A percentile compares a stretch with the other conserved stretches of the same genome.
phyloP scores from a whole-genome alignment of 2,888 invertebrate genomes.

The Epinotia nisella region DNA sequence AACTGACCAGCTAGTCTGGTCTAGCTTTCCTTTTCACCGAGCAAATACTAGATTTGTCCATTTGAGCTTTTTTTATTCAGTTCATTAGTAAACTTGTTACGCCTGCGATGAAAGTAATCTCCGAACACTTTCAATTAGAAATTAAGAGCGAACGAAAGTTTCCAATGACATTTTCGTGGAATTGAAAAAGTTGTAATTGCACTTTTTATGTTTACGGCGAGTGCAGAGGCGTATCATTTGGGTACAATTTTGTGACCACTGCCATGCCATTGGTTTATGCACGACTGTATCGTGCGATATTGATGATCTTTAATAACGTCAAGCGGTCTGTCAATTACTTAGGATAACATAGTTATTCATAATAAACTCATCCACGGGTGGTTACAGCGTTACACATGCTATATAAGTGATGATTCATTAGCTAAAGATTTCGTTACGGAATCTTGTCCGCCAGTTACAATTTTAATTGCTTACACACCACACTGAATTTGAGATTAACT shows the following conservation, averaged over 20 bases:
- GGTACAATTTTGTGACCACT: slow-evolving; percentile 4
- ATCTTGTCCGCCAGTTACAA: slow-evolving; percentile 22
- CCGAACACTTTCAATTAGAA: slow-evolving; percentile 40
- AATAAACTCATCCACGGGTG: slow-evolving; percentile 4
- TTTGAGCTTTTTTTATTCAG: slow-evolving; percentile 16
- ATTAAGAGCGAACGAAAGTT: slow-evolving; percentile 39
- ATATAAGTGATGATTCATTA: slow-evolving; percentile 32
- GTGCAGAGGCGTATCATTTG: slow-evolving; percentile 17
- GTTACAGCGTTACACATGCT: slow-evolving; percentile 19
- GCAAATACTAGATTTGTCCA: slow-evolving; percentile 29
- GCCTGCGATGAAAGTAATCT: slow-evolving; percentile 33
- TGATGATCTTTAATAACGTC: neutral
- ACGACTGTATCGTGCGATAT: neutral
- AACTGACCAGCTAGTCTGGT: slow-evolving; percentile 26
- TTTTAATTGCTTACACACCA: slow-evolving; percentile 38
- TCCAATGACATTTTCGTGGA: slow-evolving; percentile 30
- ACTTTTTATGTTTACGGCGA: slow-evolving; percentile 15
- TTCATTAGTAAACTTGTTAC: slow-evolving; percentile 30
- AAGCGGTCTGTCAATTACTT: neutral
- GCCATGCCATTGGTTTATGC: neutral
- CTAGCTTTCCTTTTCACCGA: slow-evolving; percentile 39
- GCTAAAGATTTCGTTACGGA: slow-evolving; percentile 29
- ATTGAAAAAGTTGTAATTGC: slow-evolving; percentile 28
- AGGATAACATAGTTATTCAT: neutral
- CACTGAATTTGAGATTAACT: slow-evolving; percentile 36